These are phyloP conservation scores for Pachycephus smyrnensis DNA, from an alignment of 2,888 invertebrate species.

Conservation along the genomic window DNA sequence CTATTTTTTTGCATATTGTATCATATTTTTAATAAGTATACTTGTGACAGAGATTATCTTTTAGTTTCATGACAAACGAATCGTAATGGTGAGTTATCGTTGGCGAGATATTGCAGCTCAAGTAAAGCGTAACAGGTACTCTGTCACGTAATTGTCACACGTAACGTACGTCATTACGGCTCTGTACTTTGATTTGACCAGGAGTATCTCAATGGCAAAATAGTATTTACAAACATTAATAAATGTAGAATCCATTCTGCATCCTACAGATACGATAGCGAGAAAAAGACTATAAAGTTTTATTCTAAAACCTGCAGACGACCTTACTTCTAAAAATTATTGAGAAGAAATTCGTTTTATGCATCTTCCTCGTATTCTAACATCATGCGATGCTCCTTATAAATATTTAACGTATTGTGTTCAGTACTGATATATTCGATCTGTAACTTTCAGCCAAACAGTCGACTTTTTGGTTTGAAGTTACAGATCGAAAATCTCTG, in stretches of 20 bases:
- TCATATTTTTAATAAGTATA: not conserved
- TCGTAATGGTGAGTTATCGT: slow-evolving; percentile 10
- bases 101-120: not conserved
- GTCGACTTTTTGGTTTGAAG: too few species aligned
- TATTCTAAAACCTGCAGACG: not conserved
- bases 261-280: not conserved
- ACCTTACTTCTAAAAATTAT: not conserved
- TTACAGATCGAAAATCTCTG: too few species aligned
- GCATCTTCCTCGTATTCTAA: not conserved
- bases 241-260: not conserved
- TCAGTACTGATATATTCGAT: not conserved
- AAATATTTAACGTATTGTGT: not conserved
- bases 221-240: too few species aligned
- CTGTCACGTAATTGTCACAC: not conserved
- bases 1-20: not conserved
- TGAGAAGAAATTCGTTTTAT: not conserved
- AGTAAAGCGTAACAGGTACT: too few species aligned
- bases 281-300: not conserved
- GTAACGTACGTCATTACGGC: not conserved
- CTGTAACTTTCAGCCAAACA: not conserved
- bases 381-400: not conserved
- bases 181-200: not conserved
- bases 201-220: not conserved
- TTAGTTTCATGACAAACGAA: not conserved
- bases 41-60: not conserved